A percentile compares a stretch with the other conserved stretches of the same genome.
phyloP scores from a whole-genome alignment of 1,140 invertebrate species.

The Heliconius hermathena region DNA sequence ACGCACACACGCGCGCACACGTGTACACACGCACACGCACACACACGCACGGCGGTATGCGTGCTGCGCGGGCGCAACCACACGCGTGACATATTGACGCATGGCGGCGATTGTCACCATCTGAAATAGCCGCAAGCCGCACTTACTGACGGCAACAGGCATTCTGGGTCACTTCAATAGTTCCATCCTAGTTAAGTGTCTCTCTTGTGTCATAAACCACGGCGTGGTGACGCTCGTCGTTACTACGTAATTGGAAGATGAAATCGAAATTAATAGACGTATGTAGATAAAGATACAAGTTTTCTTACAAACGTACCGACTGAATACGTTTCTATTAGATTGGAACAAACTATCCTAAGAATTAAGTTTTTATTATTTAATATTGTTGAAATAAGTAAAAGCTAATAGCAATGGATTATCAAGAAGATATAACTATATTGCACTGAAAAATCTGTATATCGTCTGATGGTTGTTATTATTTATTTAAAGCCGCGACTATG shows the following conservation, averaged over 20 bases:
- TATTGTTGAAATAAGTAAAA: too few relatives aligned
- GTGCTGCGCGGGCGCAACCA: slow-evolving; percentile 29
- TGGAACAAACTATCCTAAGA: too few relatives aligned
- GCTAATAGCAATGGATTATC: too few relatives aligned
- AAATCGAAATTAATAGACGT: neutral
- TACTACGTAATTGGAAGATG: neutral
- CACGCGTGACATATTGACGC: slow-evolving; percentile 45
- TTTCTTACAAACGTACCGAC: neutral
- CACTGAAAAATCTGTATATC: too few relatives aligned
- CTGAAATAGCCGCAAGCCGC: slow-evolving; percentile 24
- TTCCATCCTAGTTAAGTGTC: slow-evolving; percentile 3
- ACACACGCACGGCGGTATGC: slow-evolving; percentile 33
- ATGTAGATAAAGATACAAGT: neutral
- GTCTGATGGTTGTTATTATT: too few relatives aligned
- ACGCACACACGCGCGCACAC: neutral
- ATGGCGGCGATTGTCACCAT: slow-evolving; percentile 42
- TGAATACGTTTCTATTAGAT: too few relatives aligned
- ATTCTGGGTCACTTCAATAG: slow-evolving; percentile 1
- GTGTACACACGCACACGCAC: too few relatives aligned
- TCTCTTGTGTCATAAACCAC: neutral
- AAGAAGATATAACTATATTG: too few relatives aligned
- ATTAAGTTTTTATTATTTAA: too few relatives aligned
- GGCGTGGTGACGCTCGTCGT: neutral
- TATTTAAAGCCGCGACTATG: too few relatives aligned
- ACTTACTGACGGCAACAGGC: neutral